Percentiles rank a stretch among this genome's conserved stretches.
Evolutionary conservation across 2,888 invertebrate genomes (phyloP).

Genomic region (Acanthosoma haemorrhoidale): DNA sequence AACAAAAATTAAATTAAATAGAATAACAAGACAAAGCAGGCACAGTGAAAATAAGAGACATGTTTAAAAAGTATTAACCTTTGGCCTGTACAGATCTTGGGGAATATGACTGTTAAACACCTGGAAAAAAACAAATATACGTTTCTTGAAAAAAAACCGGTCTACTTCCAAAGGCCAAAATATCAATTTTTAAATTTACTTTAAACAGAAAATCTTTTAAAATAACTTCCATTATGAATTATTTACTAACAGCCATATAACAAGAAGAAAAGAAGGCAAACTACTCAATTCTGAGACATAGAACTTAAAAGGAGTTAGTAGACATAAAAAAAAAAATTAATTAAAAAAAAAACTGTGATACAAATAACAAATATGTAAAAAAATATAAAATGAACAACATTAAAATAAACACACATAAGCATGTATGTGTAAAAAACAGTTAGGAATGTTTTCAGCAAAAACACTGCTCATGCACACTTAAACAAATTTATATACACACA

Average conservation of each 20-base stretch:
- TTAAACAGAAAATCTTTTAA: not conserved
- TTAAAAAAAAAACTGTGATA: not conserved
- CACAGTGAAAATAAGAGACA: slow-evolving; percentile 33
- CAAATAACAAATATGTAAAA: not conserved
- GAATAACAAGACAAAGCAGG: slow-evolving; percentile 33
- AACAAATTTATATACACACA: not conserved
- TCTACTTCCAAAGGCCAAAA: not conserved
- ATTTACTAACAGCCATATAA: not conserved
- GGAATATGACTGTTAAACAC: slow-evolving; percentile 93
- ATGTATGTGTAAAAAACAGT: slow-evolving; percentile 11
- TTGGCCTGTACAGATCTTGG: slow-evolving; percentile 87
- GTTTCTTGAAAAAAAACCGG: slow-evolving; percentile 18
- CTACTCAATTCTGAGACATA: not conserved
- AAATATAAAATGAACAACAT: not conserved
- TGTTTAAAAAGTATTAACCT: slow-evolving; percentile 59
- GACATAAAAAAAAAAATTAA: not conserved
- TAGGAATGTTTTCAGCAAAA: not conserved
- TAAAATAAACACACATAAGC: slow-evolving; percentile 4
- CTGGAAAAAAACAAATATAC: slow-evolving; percentile 55
- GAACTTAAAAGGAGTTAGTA: not conserved
- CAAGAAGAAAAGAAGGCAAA: not conserved
- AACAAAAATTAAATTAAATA: slow-evolving; percentile 23
- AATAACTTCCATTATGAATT: not conserved
- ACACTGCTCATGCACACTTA: slow-evolving; percentile 18
- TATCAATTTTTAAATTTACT: not conserved